Conservation (phyloP, 1,140 invertebrate genomes). For the Drosophila melanica region DNA sequence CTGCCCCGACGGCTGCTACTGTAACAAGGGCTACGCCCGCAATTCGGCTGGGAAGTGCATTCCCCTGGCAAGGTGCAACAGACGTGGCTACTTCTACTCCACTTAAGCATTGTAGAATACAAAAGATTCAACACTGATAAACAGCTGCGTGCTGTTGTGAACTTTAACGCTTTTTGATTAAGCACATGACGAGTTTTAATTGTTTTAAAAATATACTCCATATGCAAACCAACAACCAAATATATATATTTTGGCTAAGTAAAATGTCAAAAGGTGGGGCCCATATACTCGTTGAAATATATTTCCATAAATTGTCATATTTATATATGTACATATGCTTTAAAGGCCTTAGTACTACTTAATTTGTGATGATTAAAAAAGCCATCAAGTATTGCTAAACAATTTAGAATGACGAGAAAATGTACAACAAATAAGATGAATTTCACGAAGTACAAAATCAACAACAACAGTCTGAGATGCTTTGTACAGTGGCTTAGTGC, state of each 20-base stretch:
- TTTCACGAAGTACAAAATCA: not conserved
- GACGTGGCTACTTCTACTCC: not conserved
- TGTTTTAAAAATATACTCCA: not conserved
- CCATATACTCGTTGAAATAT: too few species aligned
- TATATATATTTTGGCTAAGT: not conserved
- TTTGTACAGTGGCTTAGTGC: not conserved
- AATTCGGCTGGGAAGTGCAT: slow-evolving; percentile 78
- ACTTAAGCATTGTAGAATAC: slow-evolving; percentile 5
- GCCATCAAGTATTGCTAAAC: not conserved
- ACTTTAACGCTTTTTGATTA: not conserved
- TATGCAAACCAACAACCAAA: not conserved
- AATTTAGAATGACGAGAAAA: not conserved
- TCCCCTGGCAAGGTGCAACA: slow-evolving; percentile 66
- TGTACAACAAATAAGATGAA: not conserved
- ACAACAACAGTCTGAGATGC: not conserved
- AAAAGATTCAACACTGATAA: slow-evolving; percentile 6
- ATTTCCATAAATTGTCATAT: too few species aligned
- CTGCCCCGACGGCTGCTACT: slow-evolving; percentile 85
- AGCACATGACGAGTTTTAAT: slow-evolving; percentile 10
- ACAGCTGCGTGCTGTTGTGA: slow-evolving; percentile 17
- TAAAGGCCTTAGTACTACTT: not conserved
- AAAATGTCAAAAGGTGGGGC: too few species aligned
- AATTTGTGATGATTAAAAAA: not conserved
- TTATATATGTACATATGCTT: not conserved
- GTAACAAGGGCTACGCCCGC: slow-evolving; percentile 84